phyloP scores from a whole-genome alignment of 2,113 vertebrate species.

The Eulemur rufifrons region DNA sequence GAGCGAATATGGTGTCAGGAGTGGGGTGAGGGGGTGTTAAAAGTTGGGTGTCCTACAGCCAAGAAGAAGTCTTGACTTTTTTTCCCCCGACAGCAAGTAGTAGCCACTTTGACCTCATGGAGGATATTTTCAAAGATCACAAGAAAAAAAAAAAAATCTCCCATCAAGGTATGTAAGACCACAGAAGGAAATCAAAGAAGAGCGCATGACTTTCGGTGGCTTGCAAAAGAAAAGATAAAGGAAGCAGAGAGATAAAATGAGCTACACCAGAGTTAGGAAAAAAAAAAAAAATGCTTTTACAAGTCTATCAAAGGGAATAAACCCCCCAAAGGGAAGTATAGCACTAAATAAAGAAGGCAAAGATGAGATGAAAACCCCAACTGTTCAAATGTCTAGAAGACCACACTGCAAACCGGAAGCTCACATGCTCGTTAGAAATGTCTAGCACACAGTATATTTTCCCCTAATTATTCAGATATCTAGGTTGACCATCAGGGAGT shows the following conservation, averaged over 20 bases:
- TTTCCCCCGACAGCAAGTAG: neutral
- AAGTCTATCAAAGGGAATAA: slow-evolving; percentile 51
- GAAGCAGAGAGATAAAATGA: slow-evolving; percentile 44
- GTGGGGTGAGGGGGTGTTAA: rapidly evolving
- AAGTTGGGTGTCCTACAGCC: neutral
- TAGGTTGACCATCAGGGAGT: neutral
- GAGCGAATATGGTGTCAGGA: neutral
- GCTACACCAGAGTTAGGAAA: neutral
- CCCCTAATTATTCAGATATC: neutral
- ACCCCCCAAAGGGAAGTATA: slow-evolving; percentile 39
- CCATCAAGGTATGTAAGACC: neutral
- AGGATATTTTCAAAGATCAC: slow-evolving; percentile 58
- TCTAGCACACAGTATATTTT: neutral
- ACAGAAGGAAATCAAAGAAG: slow-evolving; percentile 49
- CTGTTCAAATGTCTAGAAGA: neutral
- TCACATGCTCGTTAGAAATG: neutral
- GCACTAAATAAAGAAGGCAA: slow-evolving; percentile 16
- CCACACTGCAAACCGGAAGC: neutral
- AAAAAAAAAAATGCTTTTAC: neutral
- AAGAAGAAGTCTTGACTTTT: neutral
- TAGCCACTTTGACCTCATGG: slow-evolving; percentile 21
- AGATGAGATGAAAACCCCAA: slow-evolving; percentile 14
- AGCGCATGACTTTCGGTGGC: neutral
- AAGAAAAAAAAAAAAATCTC: neutral
- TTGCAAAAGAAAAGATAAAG: slow-evolving; percentile 57